Conservation (phyloP, 2,888 invertebrate species). For the Melieria picta region DNA sequence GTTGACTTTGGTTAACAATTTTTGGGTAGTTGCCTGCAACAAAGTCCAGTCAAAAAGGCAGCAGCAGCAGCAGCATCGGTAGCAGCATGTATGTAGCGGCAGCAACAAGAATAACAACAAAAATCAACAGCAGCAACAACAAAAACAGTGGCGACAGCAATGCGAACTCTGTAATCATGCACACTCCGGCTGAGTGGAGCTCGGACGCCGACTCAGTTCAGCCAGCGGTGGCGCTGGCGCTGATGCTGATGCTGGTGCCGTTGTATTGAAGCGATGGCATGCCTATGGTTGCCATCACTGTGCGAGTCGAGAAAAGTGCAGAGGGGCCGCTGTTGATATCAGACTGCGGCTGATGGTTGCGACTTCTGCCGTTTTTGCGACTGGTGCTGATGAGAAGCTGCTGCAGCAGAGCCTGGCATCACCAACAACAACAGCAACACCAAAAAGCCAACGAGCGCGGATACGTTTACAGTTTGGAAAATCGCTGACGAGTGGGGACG, state of each 20-base stretch:
- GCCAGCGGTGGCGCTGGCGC: not conserved
- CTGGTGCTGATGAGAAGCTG: no score
- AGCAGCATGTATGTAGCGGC: not conserved
- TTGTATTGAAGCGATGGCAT: not conserved
- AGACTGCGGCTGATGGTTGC: no score
- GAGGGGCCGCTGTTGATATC: no score
- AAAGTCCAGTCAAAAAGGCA: conserved; percentile 5
- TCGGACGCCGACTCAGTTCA: not conserved
- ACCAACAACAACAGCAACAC: no score
- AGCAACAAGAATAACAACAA: not conserved
- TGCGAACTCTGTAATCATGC: no score
- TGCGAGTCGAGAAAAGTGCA: no score
- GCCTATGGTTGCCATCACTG: conserved; percentile 6
- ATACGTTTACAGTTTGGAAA: no score
- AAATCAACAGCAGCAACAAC: not conserved
- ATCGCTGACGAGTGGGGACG: no score
- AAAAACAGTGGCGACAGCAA: not conserved
- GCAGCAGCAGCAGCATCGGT: conserved; percentile 14
- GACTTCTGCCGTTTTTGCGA: no score
- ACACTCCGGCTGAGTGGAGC: not conserved
- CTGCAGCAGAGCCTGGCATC: no score
- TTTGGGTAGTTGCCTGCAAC: conserved; percentile 20
- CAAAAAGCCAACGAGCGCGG: no score
- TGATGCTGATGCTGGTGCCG: no score
- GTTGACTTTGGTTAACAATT: conserved; percentile 23